Base-by-base conservation (phyloP, 1,140 invertebrate genomes). In the Atta texana region DNA sequence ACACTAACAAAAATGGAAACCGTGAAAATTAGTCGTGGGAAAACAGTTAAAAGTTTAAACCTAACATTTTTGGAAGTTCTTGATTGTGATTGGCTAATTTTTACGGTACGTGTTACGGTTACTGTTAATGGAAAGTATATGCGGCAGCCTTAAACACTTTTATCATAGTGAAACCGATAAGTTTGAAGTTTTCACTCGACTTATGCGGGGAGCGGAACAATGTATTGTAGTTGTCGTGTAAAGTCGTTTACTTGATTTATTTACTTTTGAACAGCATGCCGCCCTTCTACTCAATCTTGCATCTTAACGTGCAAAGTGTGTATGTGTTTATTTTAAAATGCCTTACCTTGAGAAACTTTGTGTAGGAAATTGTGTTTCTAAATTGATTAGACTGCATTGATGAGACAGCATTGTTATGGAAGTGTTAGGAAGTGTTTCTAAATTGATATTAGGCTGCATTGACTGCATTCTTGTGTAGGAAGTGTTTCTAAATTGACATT, bases 181-280 rank as follows among this genome's bases (percentile, higher is more conserved):
- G 39, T 12, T 44, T 10, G n/a, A 4, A 66, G 66, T 63, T 57
- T 31, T 76, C 39, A 39, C 14, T 16, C 34, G 24, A 49, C 18
- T 72, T 16, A 16, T 44, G 61, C 66, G 16, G 12, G 74, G 55
- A 86, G 66, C 77, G 53, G 44, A 39, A 53, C 68, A 82, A 86
- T 61, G 88, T 24, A 24, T 24, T 24, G 24, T 34, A 75, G 39
- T 89, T 61, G 71, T 86, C 76, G 68, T 24, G 39, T 49, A 61
- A 86, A 81, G 61, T 81, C 64, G 49, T 69, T 64, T 59, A 34
- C 69, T 86, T 82, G 88, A 89, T 89, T 89, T 89, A 89, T 89
- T 69, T 66, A n/a, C 21, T 39, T 76, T 86, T 89, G 81, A 89
- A 21, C 39, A 66, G 51, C 82, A 57, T 68, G 31, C 55, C 34